These are phyloP conservation scores for Palaemon carinicauda DNA, from an alignment of 1,140 invertebrate genomes.

Conservation along the genomic window DNA sequence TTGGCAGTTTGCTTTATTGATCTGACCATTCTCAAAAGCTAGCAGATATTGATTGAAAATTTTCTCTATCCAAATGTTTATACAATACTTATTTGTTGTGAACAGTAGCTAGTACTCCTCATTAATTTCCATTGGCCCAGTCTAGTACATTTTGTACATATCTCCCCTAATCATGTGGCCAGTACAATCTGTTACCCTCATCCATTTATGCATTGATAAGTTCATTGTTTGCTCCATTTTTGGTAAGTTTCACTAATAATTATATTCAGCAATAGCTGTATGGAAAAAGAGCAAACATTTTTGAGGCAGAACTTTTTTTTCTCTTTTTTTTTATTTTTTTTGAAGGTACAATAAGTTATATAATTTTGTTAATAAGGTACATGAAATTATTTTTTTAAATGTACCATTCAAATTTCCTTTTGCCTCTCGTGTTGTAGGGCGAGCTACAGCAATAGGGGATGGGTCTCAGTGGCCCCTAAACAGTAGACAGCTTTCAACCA, in stretches of 20 bases:
- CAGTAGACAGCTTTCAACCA: background rate
- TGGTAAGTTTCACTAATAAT: background rate
- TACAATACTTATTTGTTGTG: slow-evolving; percentile 16
- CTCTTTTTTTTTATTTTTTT: too few relatives aligned
- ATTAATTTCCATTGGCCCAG: slow-evolving; percentile 26
- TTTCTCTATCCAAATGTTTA: background rate
- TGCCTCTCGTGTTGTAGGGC: background rate
- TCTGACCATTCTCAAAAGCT: too few relatives aligned
- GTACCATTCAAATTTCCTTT: background rate
- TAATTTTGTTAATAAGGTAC: background rate
- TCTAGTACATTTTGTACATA: slow-evolving; percentile 31
- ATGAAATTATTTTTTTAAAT: background rate
- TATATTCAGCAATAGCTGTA: background rate
- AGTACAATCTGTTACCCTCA: slow-evolving; percentile 19
- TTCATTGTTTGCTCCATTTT: background rate
- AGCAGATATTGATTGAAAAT: too few relatives aligned
- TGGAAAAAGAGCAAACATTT: background rate
- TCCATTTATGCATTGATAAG: background rate
- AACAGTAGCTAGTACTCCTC: slow-evolving; percentile 10
- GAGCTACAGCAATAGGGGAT: slow-evolving; percentile 14
- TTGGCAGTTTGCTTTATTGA: background rate
- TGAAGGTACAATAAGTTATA: background rate
- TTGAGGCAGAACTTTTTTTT: background rate
- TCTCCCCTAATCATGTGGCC: slow-evolving; percentile 26
- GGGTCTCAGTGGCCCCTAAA: slow-evolving; percentile 9